These are phyloP conservation scores for Prorops nasuta DNA, from an alignment of 1,140 invertebrate genomes.

Conservation along the genomic window DNA sequence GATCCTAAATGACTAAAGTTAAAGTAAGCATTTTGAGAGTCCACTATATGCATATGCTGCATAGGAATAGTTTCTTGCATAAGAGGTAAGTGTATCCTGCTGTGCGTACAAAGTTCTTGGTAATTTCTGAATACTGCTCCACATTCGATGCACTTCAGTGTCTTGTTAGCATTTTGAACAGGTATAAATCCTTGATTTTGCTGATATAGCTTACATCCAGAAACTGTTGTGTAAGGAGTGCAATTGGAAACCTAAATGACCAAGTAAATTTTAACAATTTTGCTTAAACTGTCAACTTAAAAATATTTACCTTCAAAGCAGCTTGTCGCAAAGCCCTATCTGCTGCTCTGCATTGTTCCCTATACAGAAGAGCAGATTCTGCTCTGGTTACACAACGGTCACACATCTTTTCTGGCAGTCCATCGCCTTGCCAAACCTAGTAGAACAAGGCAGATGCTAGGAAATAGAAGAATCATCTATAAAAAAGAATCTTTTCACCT, in stretches of 20 bases:
- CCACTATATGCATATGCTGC: slow-evolving; percentile 45
- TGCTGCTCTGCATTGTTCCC: slow-evolving; percentile 52
- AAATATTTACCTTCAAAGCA: slow-evolving; percentile 37
- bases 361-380: slow-evolving; percentile 51
- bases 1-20: slow-evolving; percentile 29
- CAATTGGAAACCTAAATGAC: slow-evolving; percentile 37
- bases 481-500: slow-evolving; percentile 31
- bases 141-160: slow-evolving; percentile 43
- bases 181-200: slow-evolving; percentile 40
- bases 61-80: slow-evolving; percentile 36
- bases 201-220: slow-evolving; percentile 44
- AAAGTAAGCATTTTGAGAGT: slow-evolving; percentile 40
- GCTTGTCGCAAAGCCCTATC: slow-evolving; percentile 51
- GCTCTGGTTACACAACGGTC: slow-evolving; percentile 51
- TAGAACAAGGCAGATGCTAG: background rate
- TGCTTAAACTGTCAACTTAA: background rate
- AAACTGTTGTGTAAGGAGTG: slow-evolving; percentile 33
- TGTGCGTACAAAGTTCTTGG: slow-evolving; percentile 45
- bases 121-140: slow-evolving; percentile 40
- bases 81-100: slow-evolving; percentile 37
- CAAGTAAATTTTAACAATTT: background rate
- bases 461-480: background rate
- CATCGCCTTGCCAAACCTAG: slow-evolving; percentile 53
- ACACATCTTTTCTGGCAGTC: slow-evolving; percentile 52
- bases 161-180: slow-evolving; percentile 35